Evolutionary conservation across 2,888 invertebrate genomes (phyloP), one percentile per base, ranked within the genome.

Genomic region (Luffia ferchaultella): DNA sequence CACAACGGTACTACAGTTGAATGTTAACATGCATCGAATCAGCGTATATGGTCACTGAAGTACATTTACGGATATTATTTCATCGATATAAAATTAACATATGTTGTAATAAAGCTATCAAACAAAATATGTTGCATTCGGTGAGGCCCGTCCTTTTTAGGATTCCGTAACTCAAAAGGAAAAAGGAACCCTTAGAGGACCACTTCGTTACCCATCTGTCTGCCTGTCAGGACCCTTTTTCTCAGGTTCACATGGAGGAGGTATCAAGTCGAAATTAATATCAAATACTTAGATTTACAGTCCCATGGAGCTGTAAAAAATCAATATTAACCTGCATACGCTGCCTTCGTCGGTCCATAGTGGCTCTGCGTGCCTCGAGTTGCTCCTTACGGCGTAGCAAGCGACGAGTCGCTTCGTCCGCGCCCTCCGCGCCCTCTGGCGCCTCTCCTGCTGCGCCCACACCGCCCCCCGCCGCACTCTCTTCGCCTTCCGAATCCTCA

Each of bases 311-410:
- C 30, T 7, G 30, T 12, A 30, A 3, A 30, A 12, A 30, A 30
- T 7, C 12, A 30, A 30, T 30, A 12, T 7, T 45, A 46, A 83
- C 84, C 72, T 84, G 78, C 74, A 84, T 75, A 41, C 76, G 69
- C 53, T 76, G 70, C 18, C 70, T 62, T 16, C 80, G 73, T 54
- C 65, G 70, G 48, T 85, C 85, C 41, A 83, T 55, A 2, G 73
- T 75, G 0, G 79, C 78, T 52, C 77, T 73, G 45, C 78, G 68
- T 2, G 66, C 67, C 62, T 85, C 83, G 30, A 85, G 71, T 53
- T 70, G 76, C 58, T 80, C 83, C 55, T 83, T 79, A 48, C 84
- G 67, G 30, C 71, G 64, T 50, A 85, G 69, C 51, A 85, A 65
- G 46, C 62, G 67, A 49, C 68, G 65, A 1, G 85, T 85, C 42